Percentiles rank a stretch among this genome's conserved stretches.
phyloP scores from a whole-genome alignment of 2,113 vertebrate genomes.

The Nanorana parkeri region DNA sequence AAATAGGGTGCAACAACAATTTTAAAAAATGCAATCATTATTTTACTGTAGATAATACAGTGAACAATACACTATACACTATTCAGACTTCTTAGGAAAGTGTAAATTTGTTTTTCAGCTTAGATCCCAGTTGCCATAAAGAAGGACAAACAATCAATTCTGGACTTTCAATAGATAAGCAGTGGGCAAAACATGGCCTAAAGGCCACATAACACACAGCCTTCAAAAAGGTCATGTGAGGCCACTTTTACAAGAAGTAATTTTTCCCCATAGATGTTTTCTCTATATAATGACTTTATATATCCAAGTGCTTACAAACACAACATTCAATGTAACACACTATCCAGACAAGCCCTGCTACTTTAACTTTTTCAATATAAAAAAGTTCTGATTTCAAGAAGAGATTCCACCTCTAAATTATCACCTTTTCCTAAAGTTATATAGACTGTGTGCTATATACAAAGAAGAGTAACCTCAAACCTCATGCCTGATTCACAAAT shows the following conservation, averaged over 20 bases:
- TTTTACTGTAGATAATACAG: no score
- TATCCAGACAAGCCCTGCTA: no score
- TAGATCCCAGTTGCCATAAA: constrained; percentile 19
- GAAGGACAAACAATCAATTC: constrained; percentile 20
- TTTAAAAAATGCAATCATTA: no score
- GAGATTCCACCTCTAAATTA: no score
- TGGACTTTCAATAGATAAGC: not conserved
- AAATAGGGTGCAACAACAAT: no score
- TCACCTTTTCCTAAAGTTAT: not conserved
- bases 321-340: no score
- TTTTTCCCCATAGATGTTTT: constrained; percentile 7
- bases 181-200: constrained; percentile 9
- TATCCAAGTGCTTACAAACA: not conserved
- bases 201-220: not conserved
- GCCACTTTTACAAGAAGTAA: constrained; percentile 22
- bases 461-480: not conserved
- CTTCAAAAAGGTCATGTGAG: constrained; percentile 10
- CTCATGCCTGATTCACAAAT: constrained; percentile 11
- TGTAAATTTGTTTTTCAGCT: constrained; percentile 8
- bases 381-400: no score
- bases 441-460: not conserved
- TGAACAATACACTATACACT: no score
- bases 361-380: no score
- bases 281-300: not conserved
- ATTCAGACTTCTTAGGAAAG: no score